Evolutionary conservation across 2,888 invertebrate genomes (phyloP), one percentile per base, ranked within the genome.

Genomic region (Tetrapedia diversipes): DNA sequence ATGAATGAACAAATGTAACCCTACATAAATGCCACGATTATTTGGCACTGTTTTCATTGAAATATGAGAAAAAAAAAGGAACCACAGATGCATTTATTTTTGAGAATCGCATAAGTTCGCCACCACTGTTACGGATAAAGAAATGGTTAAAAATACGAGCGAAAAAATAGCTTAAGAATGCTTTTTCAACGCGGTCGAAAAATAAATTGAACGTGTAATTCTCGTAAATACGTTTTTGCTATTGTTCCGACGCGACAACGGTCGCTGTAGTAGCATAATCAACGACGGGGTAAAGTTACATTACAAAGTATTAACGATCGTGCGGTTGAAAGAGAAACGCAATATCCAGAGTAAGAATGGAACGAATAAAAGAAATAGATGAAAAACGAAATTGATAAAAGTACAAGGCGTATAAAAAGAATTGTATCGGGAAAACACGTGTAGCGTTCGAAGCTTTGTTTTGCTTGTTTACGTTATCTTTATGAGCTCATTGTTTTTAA

Each of bases 131-230:
- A 60, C 47, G 67, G 75, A 49, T 77, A 64, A 77, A 77, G 67
- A 19, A 57, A 29, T 43, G 65, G 70, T 80, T 81, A 81, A 81
- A 81, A 81, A 81, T 81, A 81, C 66, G 54, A 56, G 59, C 39
- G 70, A 54, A 51, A 45, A 67, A 66, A 80, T 47, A 59, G 27
- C 51, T 51, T 24, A 39, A 22, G 63, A 67, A 59, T 51, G 54
- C 39, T 29, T 53, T 54, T 68, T 59, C 32, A 14, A 10, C 51
- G 1, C 19, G 41, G 22, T 24, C 29, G 47, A 19, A 11, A 16
- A 39, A 63, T 79, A 79, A 73, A 78, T 73, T 47, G 34, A 2
- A 43, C 34, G 4, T n/a, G 63, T 54, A 60, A 60, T 68, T 53
- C 53, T 19, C 59, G 69, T 79, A 79, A 79, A 79, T 78, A 73